Percentiles rank a stretch among this genome's conserved stretches.
These are phyloP conservation scores for Drosophila tani DNA, from an alignment of 1,140 invertebrate species.

Conservation along the genomic window DNA sequence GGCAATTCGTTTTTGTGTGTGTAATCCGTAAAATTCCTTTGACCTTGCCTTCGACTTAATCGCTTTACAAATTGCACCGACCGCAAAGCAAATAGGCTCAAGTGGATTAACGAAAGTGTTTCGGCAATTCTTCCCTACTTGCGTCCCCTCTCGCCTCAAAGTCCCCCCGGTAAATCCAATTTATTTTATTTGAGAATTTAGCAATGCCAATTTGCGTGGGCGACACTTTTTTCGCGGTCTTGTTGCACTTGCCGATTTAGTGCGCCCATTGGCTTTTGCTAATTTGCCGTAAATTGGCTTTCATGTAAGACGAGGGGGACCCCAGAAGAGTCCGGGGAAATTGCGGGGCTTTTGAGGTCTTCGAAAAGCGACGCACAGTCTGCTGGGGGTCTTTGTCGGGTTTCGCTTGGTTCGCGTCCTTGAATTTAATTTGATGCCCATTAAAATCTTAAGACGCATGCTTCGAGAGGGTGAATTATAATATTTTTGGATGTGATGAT, in stretches of 20 bases:
- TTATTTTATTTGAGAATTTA: constrained; percentile 71
- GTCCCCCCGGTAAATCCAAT: constrained; percentile 61
- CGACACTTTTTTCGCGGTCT: constrained; percentile 24
- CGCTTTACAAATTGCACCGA: constrained; percentile 33
- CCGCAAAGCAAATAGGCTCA: constrained; percentile 48
- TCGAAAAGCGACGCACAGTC: constrained; percentile 55
- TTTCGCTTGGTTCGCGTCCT: constrained; percentile 71
- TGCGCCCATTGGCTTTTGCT: constrained; percentile 71
- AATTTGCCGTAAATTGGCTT: constrained; percentile 76
- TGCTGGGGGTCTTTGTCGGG: constrained; percentile 78
- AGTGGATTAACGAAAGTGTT: constrained; percentile 78
- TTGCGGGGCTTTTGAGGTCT: constrained; percentile 6
- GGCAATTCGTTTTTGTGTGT: not conserved
- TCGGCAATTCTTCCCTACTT: constrained; percentile 21
- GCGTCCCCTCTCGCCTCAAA: not conserved
- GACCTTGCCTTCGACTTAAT: constrained; percentile 41
- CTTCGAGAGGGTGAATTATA: not conserved
- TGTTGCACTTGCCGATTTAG: constrained; percentile 61
- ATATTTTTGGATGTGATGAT: not conserved
- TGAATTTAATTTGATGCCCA: constrained; percentile 74
- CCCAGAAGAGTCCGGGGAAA: not conserved
- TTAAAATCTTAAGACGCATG: constrained; percentile 25
- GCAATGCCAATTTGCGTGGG: constrained; percentile 51
- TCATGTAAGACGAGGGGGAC: constrained; percentile 51
- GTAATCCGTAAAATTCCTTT: constrained; percentile 13